Evolutionary conservation across 2,797 vertebrate genomes (phyloP).

Genomic region (Thaleichthys pacificus): DNA sequence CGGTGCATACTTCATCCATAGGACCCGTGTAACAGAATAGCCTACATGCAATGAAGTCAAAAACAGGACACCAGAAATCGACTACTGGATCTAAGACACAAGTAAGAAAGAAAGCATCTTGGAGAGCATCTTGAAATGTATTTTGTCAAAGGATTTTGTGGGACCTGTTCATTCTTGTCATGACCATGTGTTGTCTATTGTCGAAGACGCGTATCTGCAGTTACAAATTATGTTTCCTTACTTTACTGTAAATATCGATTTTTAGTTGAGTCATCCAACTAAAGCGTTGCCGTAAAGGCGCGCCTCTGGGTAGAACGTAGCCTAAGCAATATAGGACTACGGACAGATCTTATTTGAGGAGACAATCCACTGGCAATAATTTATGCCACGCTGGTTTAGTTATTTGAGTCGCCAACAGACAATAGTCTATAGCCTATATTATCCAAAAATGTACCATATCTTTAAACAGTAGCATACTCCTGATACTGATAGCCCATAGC

Average conservation of each 20-base stretch:
- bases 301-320: conserved; percentile 1
- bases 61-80: neutral
- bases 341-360: neutral
- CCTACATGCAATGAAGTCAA: neutral
- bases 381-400: too few relatives aligned
- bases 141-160: conserved; percentile 29
- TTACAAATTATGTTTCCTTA: neutral
- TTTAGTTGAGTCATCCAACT: conserved; percentile 5
- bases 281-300: neutral
- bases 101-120: conserved; percentile 51
- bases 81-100: conserved; percentile 12
- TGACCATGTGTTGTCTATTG: conserved; percentile 33
- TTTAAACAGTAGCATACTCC: conserved; percentile 37
- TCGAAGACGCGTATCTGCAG: conserved; percentile 3
- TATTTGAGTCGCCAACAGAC: neutral
- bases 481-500: conserved; percentile 54
- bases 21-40: neutral
- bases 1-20: conserved; percentile 8
- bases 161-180: conserved; percentile 21
- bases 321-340: neutral
- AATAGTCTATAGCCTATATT: neutral
- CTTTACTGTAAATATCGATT: conserved; percentile 7
- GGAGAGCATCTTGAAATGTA: neutral
- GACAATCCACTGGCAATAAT: neutral
- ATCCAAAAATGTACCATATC: conserved; percentile 15